Base-by-base conservation (phyloP, 2,888 invertebrate genomes). In the Monopis laevigella region DNA sequence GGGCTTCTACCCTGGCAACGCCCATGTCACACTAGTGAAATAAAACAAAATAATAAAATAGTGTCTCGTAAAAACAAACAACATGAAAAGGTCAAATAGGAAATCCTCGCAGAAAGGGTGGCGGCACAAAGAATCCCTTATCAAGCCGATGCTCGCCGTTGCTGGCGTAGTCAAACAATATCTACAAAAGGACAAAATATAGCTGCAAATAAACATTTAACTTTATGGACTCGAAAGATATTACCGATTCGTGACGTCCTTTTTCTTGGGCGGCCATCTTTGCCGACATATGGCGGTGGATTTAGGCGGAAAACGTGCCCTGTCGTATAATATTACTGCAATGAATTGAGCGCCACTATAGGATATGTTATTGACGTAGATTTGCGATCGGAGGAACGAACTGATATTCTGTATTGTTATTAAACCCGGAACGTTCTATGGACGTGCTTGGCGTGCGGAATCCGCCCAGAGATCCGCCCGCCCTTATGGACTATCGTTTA, bases 391-490 rank as follows among this genome's bases (percentile, higher is more conserved):
- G 59, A 78, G 72, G 72, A 80, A 80, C 78, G 80, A 80, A 80
- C 80, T 80, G 78, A 80, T 80, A 80, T 80, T 80, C 75, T 64
- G 72, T 80, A 80, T 80, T 78, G 80, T 78, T 80, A 78, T 80
- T 80, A 78, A 70, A 77, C 71, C 65, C 71, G 56, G 56, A 56
- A 57, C 61, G 58, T 63, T 65, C 62, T 62, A 62, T 47, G 53
- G 65, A 78, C 80, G 80, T 78, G 80, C 57, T 58, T 56, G 29
- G 77, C 44, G 55, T 78, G 55, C 57, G 60, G 59, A 71, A 36
- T 11, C 12, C 38, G 38, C 5, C 12, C 38, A n/a, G 3, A 21
- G 8, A 21, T 7, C 5, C 5, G 24, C 24, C 60, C 67, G 64
- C 70, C 74, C 74, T 70, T 69, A 64, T 64, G 70, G 66, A 67